Evolutionary conservation across 2,797 vertebrate genomes (phyloP).

Genomic region (Synaphobranchus kaupii): DNA sequence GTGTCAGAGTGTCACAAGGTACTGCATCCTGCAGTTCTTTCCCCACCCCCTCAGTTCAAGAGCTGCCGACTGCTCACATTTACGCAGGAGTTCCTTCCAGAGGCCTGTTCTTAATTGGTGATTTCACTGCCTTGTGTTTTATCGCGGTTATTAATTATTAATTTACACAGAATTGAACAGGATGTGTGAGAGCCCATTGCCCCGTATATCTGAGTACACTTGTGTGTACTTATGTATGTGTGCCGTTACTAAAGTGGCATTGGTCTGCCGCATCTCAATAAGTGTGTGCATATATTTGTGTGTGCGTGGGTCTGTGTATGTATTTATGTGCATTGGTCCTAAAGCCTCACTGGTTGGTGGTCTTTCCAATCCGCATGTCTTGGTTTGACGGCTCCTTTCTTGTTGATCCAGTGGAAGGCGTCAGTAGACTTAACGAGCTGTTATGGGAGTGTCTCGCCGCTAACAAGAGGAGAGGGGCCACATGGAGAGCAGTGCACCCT

Average conservation of each 20-base stretch:
- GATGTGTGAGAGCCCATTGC: neutral
- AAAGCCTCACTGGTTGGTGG: neutral
- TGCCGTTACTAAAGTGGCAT: neutral
- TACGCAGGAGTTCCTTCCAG: slow-evolving; percentile 1
- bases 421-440: slow-evolving; percentile 24
- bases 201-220: neutral
- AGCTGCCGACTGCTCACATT: slow-evolving; percentile 14
- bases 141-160: neutral
- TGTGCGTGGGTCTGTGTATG: neutral
- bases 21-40: neutral
- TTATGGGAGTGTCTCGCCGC: slow-evolving; percentile 22
- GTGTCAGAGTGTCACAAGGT: slow-evolving; percentile 2
- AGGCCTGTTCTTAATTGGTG: neutral
- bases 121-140: neutral
- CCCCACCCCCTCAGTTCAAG: neutral
- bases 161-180: neutral
- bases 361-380: neutral
- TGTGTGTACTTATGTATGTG: neutral
- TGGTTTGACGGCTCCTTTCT: slow-evolving; percentile 10
- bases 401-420: slow-evolving; percentile 16
- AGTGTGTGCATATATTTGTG: neutral
- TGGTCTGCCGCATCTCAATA: neutral
- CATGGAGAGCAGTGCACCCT: neutral
- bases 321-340: neutral
- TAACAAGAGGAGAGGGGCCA: neutral